Evolutionary conservation across 1,140 invertebrate species (phyloP).

Genomic region (Heterodera carotae): DNA sequence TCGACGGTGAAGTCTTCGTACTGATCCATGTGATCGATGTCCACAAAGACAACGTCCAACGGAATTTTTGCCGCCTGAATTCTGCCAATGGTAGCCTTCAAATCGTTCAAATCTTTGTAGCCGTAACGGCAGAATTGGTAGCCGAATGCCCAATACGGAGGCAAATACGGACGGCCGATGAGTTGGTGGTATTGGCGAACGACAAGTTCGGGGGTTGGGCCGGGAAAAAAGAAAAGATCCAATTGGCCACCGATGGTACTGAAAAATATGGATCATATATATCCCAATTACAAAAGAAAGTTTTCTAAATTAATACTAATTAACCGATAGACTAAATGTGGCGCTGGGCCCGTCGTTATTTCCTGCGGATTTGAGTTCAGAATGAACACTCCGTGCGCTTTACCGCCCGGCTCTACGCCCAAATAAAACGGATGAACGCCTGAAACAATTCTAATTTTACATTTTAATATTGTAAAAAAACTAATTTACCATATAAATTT

Average conservation of each 20-base stretch:
- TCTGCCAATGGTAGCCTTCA: slow-evolving; percentile 67
- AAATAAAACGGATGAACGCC: slow-evolving; percentile 72
- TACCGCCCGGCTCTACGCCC: slow-evolving; percentile 69
- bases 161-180: slow-evolving; percentile 65
- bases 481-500: slow-evolving; percentile 57
- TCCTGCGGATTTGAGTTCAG: slow-evolving; percentile 69
- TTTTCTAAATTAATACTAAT: too few species aligned
- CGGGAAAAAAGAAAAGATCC: slow-evolving; percentile 69
- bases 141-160: slow-evolving; percentile 68
- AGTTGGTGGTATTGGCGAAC: slow-evolving; percentile 69
- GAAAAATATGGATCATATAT: neutral
- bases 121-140: slow-evolving; percentile 73
- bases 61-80: slow-evolving; percentile 67
- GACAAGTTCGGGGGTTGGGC: slow-evolving; percentile 68
- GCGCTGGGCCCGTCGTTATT: slow-evolving; percentile 63
- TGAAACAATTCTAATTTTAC: slow-evolving; percentile 14
- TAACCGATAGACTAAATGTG: slow-evolving; percentile 54
- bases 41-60: slow-evolving; percentile 49
- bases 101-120: slow-evolving; percentile 72
- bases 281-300: too few species aligned
- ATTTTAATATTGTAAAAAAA: slow-evolving; percentile 9
- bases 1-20: slow-evolving; percentile 78
- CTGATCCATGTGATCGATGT: slow-evolving; percentile 83
- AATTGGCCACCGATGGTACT: slow-evolving; percentile 64
- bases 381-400: slow-evolving; percentile 68